Evolutionary conservation across 2,888 invertebrate genomes (phyloP).

Genomic region (Neria commutata): DNA sequence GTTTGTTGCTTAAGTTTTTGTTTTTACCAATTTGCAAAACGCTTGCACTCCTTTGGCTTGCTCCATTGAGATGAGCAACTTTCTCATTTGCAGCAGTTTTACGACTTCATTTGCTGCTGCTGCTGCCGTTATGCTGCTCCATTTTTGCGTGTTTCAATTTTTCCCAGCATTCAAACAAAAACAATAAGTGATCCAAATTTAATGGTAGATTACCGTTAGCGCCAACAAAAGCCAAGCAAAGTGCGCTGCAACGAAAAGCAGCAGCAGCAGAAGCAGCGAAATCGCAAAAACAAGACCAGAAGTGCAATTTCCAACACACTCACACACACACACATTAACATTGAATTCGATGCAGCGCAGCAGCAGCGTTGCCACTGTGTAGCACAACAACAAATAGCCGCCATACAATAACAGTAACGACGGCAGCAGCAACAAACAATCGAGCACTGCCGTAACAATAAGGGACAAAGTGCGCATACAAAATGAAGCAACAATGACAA

Average conservation of each 20-base stretch:
- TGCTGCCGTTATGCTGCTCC: conserved; percentile 11
- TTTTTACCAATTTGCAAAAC: no score
- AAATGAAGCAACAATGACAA: conserved; percentile 13
- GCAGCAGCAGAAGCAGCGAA: conserved; percentile 20
- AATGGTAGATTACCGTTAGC: conserved; percentile 37
- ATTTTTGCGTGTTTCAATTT: not conserved
- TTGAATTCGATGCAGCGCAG: not conserved
- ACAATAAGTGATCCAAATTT: conserved; percentile 38
- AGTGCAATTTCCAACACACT: conserved; percentile 29
- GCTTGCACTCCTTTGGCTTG: no score
- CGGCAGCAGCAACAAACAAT: conserved; percentile 3
- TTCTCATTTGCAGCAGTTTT: no score
- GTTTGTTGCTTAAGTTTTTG: no score
- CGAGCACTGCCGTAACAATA: no score
- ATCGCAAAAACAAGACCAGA: conserved; percentile 32
- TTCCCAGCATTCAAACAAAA: conserved; percentile 3
- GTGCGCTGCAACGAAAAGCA: conserved; percentile 27
- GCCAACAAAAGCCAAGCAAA: conserved; percentile 4
- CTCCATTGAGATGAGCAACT: no score
- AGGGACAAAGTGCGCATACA: conserved; percentile 35
- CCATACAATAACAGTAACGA: conserved; percentile 11
- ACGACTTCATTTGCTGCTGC: conserved; percentile 11
- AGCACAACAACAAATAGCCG: conserved; percentile 18
- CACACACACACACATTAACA: no score
- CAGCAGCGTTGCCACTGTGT: not conserved